These are phyloP conservation scores for Nasonia giraulti DNA, from an alignment of 1,140 invertebrate genomes.

Conservation along the genomic window DNA sequence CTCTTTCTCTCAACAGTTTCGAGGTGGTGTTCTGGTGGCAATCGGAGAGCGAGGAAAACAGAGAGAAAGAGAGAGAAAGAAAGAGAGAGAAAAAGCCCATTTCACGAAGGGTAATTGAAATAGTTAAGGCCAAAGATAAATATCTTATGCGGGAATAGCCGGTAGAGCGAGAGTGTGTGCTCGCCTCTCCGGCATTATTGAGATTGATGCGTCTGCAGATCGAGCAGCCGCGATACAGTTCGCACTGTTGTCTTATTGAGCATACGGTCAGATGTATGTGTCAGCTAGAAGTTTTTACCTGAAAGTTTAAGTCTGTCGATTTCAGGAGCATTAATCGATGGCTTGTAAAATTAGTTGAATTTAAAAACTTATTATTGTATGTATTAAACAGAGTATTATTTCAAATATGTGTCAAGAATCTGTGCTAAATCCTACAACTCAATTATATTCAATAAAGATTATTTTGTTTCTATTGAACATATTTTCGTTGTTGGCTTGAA, in stretches of 20 bases:
- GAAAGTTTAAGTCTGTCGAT: background rate
- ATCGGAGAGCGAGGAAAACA: background rate
- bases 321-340: too few relatives aligned
- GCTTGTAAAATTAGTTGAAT: too few relatives aligned
- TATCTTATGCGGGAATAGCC: constrained; percentile 12
- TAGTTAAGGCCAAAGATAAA: constrained; percentile 31
- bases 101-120: constrained; percentile 26
- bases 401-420: too few relatives aligned
- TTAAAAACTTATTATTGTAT: too few relatives aligned
- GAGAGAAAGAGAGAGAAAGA: background rate
- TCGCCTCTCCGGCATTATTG: background rate
- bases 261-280: background rate
- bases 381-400: too few relatives aligned
- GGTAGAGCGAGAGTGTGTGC: background rate
- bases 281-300: background rate
- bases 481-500: too few relatives aligned
- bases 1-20: background rate
- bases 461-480: too few relatives aligned
- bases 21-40: background rate
- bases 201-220: constrained; percentile 11
- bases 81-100: constrained; percentile 3
- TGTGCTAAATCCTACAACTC: too few relatives aligned
- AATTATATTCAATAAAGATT: too few relatives aligned
- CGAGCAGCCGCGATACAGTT: background rate
- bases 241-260: background rate